Conservation (phyloP, 2,113 vertebrate species). For the Circaetus gallicus region DNA sequence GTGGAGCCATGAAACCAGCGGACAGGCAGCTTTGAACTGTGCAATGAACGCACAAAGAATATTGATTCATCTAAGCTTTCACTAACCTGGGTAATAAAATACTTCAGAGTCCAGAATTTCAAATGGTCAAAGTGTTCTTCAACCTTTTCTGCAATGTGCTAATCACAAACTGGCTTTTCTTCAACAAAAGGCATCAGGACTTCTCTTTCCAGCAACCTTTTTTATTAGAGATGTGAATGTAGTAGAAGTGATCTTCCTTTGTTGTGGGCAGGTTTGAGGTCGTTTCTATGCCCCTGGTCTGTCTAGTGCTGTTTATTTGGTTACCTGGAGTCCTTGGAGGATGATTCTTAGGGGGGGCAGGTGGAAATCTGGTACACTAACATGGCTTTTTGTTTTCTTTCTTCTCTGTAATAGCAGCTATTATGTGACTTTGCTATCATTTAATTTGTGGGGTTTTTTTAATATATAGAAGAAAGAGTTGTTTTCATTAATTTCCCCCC, state of each 20-base stretch:
- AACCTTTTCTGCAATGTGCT: neutral
- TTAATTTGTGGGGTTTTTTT: neutral
- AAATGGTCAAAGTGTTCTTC: neutral
- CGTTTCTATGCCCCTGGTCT: neutral
- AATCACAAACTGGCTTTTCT: neutral
- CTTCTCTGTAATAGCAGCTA: neutral
- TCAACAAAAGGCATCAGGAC: neutral
- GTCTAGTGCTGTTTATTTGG: neutral
- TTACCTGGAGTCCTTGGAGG: neutral
- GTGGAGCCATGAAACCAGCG: neutral
- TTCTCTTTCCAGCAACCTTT: neutral
- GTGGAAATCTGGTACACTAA: neutral
- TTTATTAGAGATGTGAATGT: neutral
- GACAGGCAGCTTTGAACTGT: constrained; percentile 14
- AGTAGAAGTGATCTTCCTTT: neutral
- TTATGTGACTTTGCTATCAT: neutral
- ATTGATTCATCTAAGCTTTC: constrained; percentile 10
- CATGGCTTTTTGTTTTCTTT: neutral
- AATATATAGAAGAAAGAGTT: neutral
- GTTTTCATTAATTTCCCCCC: neutral
- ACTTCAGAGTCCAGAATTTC: neutral
- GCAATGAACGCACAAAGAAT: neutral
- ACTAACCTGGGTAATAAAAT: neutral
- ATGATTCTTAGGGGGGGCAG: neutral
- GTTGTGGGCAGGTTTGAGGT: neutral